phyloP scores from a whole-genome alignment of 1,140 invertebrate species.

The Scaptomyza pallida region DNA sequence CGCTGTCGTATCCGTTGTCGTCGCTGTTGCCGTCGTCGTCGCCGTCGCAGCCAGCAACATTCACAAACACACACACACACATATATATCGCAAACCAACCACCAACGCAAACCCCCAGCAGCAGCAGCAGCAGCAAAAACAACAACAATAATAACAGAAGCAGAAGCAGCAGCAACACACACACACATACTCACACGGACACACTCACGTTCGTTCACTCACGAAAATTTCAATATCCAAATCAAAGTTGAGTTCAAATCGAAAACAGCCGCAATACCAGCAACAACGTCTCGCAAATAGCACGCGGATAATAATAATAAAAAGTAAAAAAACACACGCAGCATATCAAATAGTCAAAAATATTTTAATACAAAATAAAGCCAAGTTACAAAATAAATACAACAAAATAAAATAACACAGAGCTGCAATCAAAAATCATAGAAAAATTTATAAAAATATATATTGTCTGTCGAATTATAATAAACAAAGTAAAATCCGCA shows the following conservation, averaged over 20 bases:
- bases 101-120: conserved; percentile 53
- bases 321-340: conserved; percentile 69
- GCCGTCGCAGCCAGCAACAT: conserved; percentile 47
- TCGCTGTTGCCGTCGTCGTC: conserved; percentile 35
- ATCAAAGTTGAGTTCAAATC: conserved; percentile 84
- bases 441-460: neutral
- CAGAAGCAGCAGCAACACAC: conserved; percentile 35
- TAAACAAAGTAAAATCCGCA: conserved; percentile 24
- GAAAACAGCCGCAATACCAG: conserved; percentile 83
- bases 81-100: conserved; percentile 65
- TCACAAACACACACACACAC: too few relatives aligned
- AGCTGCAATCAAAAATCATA: conserved; percentile 4
- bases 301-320: conserved; percentile 79
- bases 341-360: conserved; percentile 51
- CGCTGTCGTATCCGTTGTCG: conserved; percentile 34
- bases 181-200: conserved; percentile 21
- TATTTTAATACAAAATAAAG: neutral
- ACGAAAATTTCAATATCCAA: conserved; percentile 83
- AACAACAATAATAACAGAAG: conserved; percentile 44
- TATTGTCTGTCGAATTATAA: neutral
- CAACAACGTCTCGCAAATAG: conserved; percentile 80
- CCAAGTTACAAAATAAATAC: conserved; percentile 27
- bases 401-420: conserved; percentile 26
- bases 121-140: conserved; percentile 49
- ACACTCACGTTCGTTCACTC: conserved; percentile 57